Base-by-base conservation (phyloP, 35 echinoderm and acorn worm genomes). In the Apostichopus parvimensis region DNA sequence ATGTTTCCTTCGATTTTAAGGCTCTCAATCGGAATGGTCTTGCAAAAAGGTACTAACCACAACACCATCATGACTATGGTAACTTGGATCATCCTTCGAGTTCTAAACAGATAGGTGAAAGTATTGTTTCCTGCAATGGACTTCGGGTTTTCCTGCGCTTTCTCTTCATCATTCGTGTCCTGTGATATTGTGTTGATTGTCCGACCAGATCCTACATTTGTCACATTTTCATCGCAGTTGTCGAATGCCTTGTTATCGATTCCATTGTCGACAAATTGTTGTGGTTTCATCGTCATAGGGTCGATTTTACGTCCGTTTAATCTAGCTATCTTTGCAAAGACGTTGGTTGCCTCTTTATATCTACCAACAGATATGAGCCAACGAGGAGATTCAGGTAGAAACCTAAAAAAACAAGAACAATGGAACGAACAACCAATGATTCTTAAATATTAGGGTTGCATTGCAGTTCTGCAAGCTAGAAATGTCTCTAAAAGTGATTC, bases 21-120 rank as follows among this genome's bases (percentile, higher is more conserved):
- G 2, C 28, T 34, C 28, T 34, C 28, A 34, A 34, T 34, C 28
- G 28, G 28, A 34, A 34, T 34, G 28, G 28, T 34, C 28, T 34
- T 34, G 28, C 28, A 34, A 34, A 34, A 45, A 45, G 34, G 34
- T 45, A 68, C 64, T 90, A 14, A 90, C 87, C 87, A 90, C 54
- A 72, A 9, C 9, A 53, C 8, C 24, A 68, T 73, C 68, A 76
- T 26, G 5, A 90, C 87, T 45, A 55, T 56, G 53, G 87, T 90
- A 7, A 73, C 64, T 26, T 73, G 64, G 6, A 0, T 23, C 60
- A 90, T 75, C 53, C 72, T 73, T 14, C 64, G 87, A 53, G 87
- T 90, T 76, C 55, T 70, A 34, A 90, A 90, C 9, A 90, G 87
- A 77, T 90, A 82, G 3, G 9, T n/a, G 9, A 82, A 56, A 12